Conservation (phyloP, 1,140 invertebrate genomes). For the Radopholus similis region DNA sequence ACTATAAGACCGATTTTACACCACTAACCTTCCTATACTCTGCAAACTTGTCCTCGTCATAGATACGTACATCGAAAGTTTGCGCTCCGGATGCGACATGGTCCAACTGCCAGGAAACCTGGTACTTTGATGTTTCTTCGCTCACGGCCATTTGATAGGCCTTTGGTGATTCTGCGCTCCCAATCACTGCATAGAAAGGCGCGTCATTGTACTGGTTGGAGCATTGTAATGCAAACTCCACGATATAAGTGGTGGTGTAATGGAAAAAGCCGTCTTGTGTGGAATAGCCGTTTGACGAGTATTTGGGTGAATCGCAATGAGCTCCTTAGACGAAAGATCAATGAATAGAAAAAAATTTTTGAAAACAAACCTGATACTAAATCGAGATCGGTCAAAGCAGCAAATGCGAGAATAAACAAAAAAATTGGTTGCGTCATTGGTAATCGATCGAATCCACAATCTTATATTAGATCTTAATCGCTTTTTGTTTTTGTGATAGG, state of each 20-base stretch:
- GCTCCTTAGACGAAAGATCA: constrained; percentile 54
- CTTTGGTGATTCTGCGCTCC: too few species aligned
- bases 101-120: constrained; percentile 49
- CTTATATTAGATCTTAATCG: too few species aligned
- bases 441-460: background rate
- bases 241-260: constrained; percentile 62
- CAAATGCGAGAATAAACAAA: background rate
- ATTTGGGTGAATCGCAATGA: constrained; percentile 61
- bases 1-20: too few species aligned
- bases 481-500: too few species aligned
- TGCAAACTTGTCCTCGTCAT: constrained; percentile 50
- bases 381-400: too few species aligned
- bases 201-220: constrained; percentile 48
- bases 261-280: constrained; percentile 63
- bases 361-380: constrained; percentile 5
- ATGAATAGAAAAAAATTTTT: background rate
- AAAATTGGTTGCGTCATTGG: background rate
- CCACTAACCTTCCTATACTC: constrained; percentile 57
- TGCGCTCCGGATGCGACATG: constrained; percentile 43
- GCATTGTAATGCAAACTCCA: constrained; percentile 61
- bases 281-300: constrained; percentile 61
- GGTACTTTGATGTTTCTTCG: constrained; percentile 57
- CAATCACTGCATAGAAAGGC: constrained; percentile 49
- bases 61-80: constrained; percentile 52
- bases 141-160: constrained; percentile 44